phyloP scores from a whole-genome alignment of 2,888 invertebrate genomes.

The Agelastica alni region DNA sequence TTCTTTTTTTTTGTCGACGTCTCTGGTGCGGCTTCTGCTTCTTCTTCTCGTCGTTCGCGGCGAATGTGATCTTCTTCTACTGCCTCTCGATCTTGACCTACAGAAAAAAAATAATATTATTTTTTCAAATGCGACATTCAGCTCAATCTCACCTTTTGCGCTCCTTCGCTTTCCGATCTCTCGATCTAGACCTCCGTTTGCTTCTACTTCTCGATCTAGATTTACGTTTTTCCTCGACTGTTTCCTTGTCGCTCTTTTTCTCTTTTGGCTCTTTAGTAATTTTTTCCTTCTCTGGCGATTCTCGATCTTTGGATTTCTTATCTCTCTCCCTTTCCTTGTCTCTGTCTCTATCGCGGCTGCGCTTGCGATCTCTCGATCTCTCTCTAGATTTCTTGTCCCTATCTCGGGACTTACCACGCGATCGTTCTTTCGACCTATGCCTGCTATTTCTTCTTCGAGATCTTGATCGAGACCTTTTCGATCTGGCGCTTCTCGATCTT shows the following conservation, averaged over 20 bases:
- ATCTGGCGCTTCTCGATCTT: constrained; percentile 38
- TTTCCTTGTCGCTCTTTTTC: constrained; percentile 52
- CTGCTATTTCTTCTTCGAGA: constrained; percentile 53
- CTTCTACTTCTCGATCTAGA: constrained; percentile 65
- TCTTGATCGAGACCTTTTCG: constrained; percentile 56
- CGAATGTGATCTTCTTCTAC: constrained; percentile 58
- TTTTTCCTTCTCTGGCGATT: constrained; percentile 52
- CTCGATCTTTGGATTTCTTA: constrained; percentile 41
- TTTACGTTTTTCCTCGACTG: constrained; percentile 41
- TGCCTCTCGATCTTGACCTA: constrained; percentile 61
- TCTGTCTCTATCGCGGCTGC: constrained; percentile 38
- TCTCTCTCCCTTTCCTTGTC: constrained; percentile 28
- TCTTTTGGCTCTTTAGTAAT: constrained; percentile 50
- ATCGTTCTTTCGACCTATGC: constrained; percentile 26
- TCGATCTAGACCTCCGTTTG: constrained; percentile 60
- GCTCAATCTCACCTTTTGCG: constrained; percentile 38
- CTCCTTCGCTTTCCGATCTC: constrained; percentile 60
- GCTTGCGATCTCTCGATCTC: constrained; percentile 41
- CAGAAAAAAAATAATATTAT: neutral
- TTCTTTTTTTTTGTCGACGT: constrained; percentile 40
- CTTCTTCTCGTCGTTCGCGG: constrained; percentile 48
- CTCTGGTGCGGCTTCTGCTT: constrained; percentile 52
- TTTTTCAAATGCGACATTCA: neutral
- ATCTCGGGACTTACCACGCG: constrained; percentile 22
- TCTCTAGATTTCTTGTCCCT: constrained; percentile 35